Evolutionary conservation across 2,888 invertebrate genomes (phyloP), one percentile per base, ranked within the genome.

Genomic region (Timema podura): DNA sequence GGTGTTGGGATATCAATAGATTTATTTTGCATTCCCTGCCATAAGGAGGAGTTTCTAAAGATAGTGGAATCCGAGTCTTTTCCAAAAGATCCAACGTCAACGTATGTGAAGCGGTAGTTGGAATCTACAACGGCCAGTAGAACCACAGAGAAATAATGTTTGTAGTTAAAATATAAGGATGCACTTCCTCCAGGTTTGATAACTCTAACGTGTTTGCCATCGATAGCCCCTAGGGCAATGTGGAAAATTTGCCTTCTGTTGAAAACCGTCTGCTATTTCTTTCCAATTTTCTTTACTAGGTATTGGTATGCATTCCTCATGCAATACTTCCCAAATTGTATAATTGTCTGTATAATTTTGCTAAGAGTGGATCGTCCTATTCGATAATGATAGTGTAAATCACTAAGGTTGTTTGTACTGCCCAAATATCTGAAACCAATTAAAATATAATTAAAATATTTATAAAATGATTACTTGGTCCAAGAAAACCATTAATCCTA

Each of bases 341-440:
- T 44, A 44, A 65, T 6, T 5, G 6, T 6, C 6, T 46, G 44
- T 45, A 65, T 11, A 65, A 65, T 66, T 66, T 10, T 30, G 8
- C 48, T 48, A 48, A 66, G 30, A 30, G 66, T 65, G 11, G 65
- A 65, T 65, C 46, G 45, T 15, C 66, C 66, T 30, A 16, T 48
- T 10, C 15, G 30, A 48, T 65, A 66, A 1, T 10, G 30, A 30
- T n/a, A 66, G 48, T 48, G 66, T 5, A 48, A 48, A 15, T 48
- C 66, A 3, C n/a, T 16, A 30, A 65, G 47, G 49, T 11, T 48
- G 48, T 16, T 48, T 48, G 48, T 49, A 2, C 48, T 48, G 47
- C 48, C 66, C 13, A 66, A 15, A 49, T 66, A 48, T 48, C 66
- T 66, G 66, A 13, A 66, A 66, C 49, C 30, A 66, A 66, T 30